Evolutionary conservation across 1,140 invertebrate genomes (phyloP).

Genomic region (Tribolium castaneum): DNA sequence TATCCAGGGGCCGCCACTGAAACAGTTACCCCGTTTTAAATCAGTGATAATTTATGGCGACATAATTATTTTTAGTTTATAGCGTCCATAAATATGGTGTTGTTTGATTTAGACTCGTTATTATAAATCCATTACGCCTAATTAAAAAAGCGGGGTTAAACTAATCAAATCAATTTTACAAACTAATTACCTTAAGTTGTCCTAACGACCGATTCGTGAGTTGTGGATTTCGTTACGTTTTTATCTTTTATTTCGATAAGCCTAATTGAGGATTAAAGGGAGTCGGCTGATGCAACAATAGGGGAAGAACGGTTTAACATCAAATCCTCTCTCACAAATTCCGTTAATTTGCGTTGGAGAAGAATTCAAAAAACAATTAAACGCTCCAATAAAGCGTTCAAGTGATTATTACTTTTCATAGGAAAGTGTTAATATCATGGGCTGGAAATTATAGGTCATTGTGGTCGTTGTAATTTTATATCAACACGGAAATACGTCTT

Average conservation of each 20-base stretch:
- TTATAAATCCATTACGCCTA: not conserved
- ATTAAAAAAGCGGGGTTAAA: conserved; percentile 7
- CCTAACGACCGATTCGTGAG: conserved; percentile 19
- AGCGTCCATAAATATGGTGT: not conserved
- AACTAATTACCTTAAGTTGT: conserved; percentile 3
- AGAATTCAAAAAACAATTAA: not conserved
- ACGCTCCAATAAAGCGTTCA: not conserved
- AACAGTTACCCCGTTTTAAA: not conserved
- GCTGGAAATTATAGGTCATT: conserved; percentile 23
- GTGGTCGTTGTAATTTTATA: conserved; percentile 18
- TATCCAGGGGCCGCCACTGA: too few relatives aligned
- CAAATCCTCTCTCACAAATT: conserved; percentile 18
- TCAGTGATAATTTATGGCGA: conserved; percentile 21
- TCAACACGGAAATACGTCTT: conserved; percentile 18
- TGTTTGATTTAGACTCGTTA: not conserved
- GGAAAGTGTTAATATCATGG: conserved; percentile 39
- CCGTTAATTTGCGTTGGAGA: not conserved
- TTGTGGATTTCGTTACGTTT: conserved; percentile 22
- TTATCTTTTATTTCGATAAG: conserved; percentile 29
- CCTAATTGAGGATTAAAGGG: conserved; percentile 30
- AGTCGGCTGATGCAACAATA: not conserved
- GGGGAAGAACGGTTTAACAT: conserved; percentile 4
- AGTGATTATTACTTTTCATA: not conserved
- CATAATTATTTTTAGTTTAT: conserved; percentile 16
- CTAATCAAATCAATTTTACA: not conserved